phyloP scores from a whole-genome alignment of 2,797 vertebrate species.

The Lepus townsendii region DNA sequence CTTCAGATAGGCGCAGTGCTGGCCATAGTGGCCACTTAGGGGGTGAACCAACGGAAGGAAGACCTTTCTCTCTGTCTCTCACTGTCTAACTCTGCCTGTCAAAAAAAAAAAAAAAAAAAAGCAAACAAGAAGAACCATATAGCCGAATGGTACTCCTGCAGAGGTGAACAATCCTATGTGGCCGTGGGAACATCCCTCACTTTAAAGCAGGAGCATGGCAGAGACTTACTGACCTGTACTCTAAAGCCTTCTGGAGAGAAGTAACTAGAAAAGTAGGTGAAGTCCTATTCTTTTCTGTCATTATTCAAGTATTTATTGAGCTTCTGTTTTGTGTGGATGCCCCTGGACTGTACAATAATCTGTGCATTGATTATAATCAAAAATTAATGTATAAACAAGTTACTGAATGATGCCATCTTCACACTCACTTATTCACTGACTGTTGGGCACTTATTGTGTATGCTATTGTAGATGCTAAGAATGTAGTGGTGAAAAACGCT shows the following conservation, averaged over 20 bases:
- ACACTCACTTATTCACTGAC: constrained; percentile 14
- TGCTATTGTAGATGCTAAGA: constrained; percentile 24
- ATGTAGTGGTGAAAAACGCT: background rate
- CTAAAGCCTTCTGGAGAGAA: constrained; percentile 18
- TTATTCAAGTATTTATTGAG: constrained; percentile 20
- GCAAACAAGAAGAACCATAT: background rate
- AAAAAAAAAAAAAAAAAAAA: too few species aligned
- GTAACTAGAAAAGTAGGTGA: constrained; percentile 27
- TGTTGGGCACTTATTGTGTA: constrained; percentile 18
- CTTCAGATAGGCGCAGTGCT: too few species aligned
- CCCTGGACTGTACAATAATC: background rate
- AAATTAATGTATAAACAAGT: constrained; percentile 38
- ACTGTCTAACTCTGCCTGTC: too few species aligned
- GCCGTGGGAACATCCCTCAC: background rate
- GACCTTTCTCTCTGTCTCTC: too few species aligned
- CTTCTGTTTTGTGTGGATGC: background rate
- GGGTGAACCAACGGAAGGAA: too few species aligned
- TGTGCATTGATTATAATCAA: background rate
- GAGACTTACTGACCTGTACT: constrained; percentile 14
- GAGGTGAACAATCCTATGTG: background rate
- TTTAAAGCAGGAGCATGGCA: background rate
- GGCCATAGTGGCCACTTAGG: too few species aligned
- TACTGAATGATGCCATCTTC: constrained; percentile 14
- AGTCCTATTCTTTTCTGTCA: background rate
- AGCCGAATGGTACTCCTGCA: background rate